Base-by-base conservation (phyloP, 2,888 invertebrate species). In the Leuctra nigra region DNA sequence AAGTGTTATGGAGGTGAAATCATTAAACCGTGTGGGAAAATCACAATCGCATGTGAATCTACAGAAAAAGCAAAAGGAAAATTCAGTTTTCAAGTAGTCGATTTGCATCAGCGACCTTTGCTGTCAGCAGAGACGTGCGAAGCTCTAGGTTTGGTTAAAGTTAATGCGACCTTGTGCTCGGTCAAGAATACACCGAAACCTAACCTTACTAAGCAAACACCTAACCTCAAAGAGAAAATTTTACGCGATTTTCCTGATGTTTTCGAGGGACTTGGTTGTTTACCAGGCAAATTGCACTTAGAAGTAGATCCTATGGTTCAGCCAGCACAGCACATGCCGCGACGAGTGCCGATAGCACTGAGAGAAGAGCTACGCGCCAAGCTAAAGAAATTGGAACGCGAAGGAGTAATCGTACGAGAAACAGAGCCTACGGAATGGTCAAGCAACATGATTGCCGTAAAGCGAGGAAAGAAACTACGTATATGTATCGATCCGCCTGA, bases 201-300 rank as follows among this genome's bases (percentile, higher is more conserved):
- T n/a, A 14, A 9, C 16, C n/a, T n/a, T n/a, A n/a, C n/a, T n/a
- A n/a, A n/a, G n/a, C n/a, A n/a, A n/a, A 4, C 38, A 38, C 16
- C 38, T 38, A 38, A 38, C 38, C 38, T 38, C 38, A 38, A n/a
- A 38, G 38, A 38, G 7, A 7, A 38, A 14, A 38, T 38, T 38
- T 14, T 38, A 14, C 38, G n/a, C 4, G 16, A 38, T 4, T n/a
- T 7, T 7, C 38, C 38, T 9, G 38, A 38, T 38, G 38, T 38
- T 9, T 38, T 38, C n/a, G 38, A 38, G 16, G 38, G 38, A 38
- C 38, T 38, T 9, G 16, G 38, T 29, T 14, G 38, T 14, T 14
- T 38, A n/a, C 38, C 38, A 38, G 38, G 38, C 14, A 7, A 38
- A 38, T 38, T 38, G n/a, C 38, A 38, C n/a, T 14, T 38, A 14